These are phyloP conservation scores for Spheniscus humboldti DNA, from an alignment of 2,797 vertebrate genomes.

Conservation along the genomic window DNA sequence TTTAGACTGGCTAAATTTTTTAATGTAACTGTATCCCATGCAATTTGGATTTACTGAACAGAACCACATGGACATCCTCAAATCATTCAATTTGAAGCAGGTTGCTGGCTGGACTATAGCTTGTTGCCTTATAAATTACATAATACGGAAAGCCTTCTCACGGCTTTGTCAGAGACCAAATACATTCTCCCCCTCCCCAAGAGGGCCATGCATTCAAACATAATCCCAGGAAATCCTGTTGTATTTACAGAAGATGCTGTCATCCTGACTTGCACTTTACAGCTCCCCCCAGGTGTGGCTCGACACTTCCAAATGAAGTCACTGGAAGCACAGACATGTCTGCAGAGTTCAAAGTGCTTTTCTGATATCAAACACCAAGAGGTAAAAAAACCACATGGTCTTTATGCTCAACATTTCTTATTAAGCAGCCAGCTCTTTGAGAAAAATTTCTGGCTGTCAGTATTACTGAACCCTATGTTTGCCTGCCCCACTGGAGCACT, in stretches of 20 bases:
- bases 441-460: background rate
- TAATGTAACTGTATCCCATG: background rate
- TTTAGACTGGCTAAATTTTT: background rate
- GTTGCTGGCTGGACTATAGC: background rate
- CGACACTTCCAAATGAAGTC: background rate
- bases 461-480: background rate
- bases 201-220: background rate
- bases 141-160: background rate
- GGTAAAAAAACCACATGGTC: background rate
- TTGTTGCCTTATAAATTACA: background rate
- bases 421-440: background rate
- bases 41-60: background rate
- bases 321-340: background rate
- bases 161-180: background rate
- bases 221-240: slow-evolving; percentile 50
- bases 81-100: background rate
- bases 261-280: background rate
- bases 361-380: background rate
- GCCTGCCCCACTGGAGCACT: rapidly evolving
- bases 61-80: background rate
- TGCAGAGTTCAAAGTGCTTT: background rate
- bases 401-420: background rate
- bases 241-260: slow-evolving; percentile 31
- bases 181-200: background rate
- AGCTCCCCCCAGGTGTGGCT: background rate